Conservation (phyloP, 2,797 vertebrate species). For the Galaxias olidus region DNA sequence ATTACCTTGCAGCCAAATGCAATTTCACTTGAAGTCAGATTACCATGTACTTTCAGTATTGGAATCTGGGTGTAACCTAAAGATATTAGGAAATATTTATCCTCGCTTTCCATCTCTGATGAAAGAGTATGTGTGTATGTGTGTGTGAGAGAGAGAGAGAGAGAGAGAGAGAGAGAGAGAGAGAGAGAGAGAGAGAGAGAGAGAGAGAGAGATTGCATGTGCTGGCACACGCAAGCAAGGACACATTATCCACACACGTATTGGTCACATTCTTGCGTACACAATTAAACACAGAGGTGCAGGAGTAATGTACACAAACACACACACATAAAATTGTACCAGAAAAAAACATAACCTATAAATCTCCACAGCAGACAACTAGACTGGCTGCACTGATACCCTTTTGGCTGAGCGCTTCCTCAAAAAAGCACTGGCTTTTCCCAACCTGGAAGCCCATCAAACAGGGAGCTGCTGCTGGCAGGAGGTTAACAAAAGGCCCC, state of each 20-base stretch:
- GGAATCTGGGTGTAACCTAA: conserved; percentile 60
- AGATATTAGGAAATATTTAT: conserved; percentile 55
- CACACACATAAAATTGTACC: conserved; percentile 29
- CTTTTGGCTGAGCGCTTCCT: conserved; percentile 69
- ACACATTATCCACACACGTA: conserved; percentile 38
- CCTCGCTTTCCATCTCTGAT: conserved; percentile 42
- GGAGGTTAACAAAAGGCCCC: conserved; percentile 74
- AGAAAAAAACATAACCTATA: conserved; percentile 66
- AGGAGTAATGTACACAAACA: conserved; percentile 6
- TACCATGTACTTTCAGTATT: conserved; percentile 50
- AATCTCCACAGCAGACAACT: conserved; percentile 72
- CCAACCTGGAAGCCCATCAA: conserved; percentile 75
- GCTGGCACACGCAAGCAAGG: conserved; percentile 21
- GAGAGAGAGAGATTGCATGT: background rate
- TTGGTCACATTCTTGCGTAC: conserved; percentile 37
- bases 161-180: too few relatives aligned
- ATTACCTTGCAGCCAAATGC: conserved; percentile 50
- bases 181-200: too few relatives aligned
- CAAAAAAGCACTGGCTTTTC: conserved; percentile 63
- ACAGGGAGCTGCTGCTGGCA: conserved; percentile 68
- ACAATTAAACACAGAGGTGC: conserved; percentile 43
- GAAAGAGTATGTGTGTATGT: too few relatives aligned
- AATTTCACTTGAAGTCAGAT: conserved; percentile 30
- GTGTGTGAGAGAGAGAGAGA: too few relatives aligned
- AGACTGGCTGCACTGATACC: conserved; percentile 71